phyloP scores from a whole-genome alignment of 1,140 invertebrate species.

The Microvelia longipes region DNA sequence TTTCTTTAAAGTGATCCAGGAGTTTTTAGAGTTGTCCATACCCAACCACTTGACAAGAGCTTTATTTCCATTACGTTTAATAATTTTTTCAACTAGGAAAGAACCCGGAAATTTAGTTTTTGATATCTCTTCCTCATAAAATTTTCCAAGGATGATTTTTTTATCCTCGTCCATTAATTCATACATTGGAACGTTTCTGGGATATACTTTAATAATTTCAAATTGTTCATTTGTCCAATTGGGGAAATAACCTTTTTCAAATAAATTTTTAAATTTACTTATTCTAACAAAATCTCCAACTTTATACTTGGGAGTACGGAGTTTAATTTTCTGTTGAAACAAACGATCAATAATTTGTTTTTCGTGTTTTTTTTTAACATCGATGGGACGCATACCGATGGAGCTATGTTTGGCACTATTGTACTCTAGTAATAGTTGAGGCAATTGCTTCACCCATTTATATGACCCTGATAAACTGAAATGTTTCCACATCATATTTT shows the following conservation, averaged over 20 bases:
- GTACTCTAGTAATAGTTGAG: constrained; percentile 26
- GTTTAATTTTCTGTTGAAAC: constrained; percentile 20
- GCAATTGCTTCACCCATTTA: constrained; percentile 24
- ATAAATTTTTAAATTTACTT: constrained; percentile 21
- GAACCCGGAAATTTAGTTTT: constrained; percentile 1
- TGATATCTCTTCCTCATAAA: constrained; percentile 9
- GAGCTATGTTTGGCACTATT: constrained; percentile 28
- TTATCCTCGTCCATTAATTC: not conserved
- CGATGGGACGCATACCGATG: constrained; percentile 26
- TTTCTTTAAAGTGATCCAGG: too few species aligned
- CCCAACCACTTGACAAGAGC: not conserved
- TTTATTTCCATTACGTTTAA: not conserved
- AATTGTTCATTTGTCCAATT: constrained; percentile 26
- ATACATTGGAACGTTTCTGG: not conserved
- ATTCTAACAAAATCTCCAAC: constrained; percentile 25
- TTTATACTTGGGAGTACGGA: constrained; percentile 21
- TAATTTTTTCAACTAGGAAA: constrained; percentile 10
- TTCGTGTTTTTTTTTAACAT: constrained; percentile 16
- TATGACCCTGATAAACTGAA: constrained; percentile 27
- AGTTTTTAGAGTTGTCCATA: too few species aligned
- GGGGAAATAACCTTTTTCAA: constrained; percentile 24
- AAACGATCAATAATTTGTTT: constrained; percentile 16
- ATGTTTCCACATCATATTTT: constrained; percentile 26
- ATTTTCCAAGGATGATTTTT: constrained; percentile 1
- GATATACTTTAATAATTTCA: constrained; percentile 12